Evolutionary conservation across 2,113 vertebrate species (phyloP).

Genomic region (Sardina pilchardus): DNA sequence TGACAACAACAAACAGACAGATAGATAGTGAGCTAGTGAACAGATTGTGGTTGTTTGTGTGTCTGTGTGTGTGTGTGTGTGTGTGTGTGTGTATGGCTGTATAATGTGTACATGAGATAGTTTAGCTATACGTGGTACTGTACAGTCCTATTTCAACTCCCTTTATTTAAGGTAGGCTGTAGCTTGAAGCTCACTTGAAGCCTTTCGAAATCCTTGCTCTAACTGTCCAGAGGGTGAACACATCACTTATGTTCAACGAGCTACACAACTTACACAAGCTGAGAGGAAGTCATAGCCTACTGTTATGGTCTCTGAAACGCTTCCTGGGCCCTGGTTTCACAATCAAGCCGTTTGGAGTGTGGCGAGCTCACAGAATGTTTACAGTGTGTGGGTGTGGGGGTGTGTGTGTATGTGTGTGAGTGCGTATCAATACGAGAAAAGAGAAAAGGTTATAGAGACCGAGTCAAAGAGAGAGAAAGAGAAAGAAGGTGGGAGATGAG

Average conservation of each 20-base stretch:
- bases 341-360: background rate
- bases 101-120: no score
- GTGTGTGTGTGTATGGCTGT: no score
- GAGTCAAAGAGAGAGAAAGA: constrained; percentile 30
- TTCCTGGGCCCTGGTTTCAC: background rate
- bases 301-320: background rate
- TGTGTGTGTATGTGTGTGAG: constrained; percentile 10
- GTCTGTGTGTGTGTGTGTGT: no score
- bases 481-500: background rate
- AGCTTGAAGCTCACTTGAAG: background rate
- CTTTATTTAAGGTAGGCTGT: no score
- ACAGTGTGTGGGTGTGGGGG: constrained; percentile 9
- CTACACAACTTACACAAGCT: background rate
- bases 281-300: background rate
- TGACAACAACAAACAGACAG: no score
- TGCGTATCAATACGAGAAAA: background rate
- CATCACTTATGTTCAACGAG: background rate
- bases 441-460: background rate
- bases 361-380: background rate
- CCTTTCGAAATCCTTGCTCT: background rate
- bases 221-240: background rate
- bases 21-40: no score
- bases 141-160: no score
- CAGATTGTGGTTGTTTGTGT: no score
- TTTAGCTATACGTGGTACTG: no score